Base-by-base conservation (phyloP, 2,113 vertebrate genomes). In the Hystrix brachyura region DNA sequence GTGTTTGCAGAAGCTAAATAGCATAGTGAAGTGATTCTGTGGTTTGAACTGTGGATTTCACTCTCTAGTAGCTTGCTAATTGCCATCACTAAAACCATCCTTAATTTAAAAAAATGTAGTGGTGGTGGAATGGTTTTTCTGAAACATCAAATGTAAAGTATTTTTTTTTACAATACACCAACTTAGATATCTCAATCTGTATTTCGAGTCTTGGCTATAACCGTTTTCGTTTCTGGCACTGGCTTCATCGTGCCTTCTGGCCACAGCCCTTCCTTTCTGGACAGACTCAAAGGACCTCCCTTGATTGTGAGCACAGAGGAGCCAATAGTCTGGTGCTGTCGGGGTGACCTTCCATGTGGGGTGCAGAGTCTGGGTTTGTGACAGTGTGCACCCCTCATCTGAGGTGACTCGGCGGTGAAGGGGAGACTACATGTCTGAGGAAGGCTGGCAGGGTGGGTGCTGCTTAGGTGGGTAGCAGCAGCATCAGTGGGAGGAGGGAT, bases 151-250 rank as follows among this genome's bases (percentile, higher is more conserved):
- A 64, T 64, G 48, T 94, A 76, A 92, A 72, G 5, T 71, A 13
- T 13, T 71, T 51, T 90, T 93, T 93, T 93, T 87, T 53, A 55
- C 46, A 84, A 59, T 64, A 90, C 15, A 32, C 18, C 38, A 51
- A 72, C 32, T 87, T 81, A 53, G 27, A 25, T 60, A 83, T 72
- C 64, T 83, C 23, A 21, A 21, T 18, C 51, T 27, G 11, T 53
- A 17, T 79, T 83, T 60, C 18, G 57, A n/a, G 32, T 2, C 53
- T n/a, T 65, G 55, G 17, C 27, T n/a, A 7, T 51, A 74, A 72
- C 7, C 23, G 5, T 82, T 62, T 78, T 90, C 53, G 43, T 91
- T 67, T 43, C 71, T 87, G 53, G 12, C 3, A 32, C 46, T 74
- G 60, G 27, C 23, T 88, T 15, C 25, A 48, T 76, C 23, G 29